These are phyloP conservation scores for Cyprinodon diabolis DNA, from an alignment of 2,797 vertebrate genomes.

Conservation along the genomic window DNA sequence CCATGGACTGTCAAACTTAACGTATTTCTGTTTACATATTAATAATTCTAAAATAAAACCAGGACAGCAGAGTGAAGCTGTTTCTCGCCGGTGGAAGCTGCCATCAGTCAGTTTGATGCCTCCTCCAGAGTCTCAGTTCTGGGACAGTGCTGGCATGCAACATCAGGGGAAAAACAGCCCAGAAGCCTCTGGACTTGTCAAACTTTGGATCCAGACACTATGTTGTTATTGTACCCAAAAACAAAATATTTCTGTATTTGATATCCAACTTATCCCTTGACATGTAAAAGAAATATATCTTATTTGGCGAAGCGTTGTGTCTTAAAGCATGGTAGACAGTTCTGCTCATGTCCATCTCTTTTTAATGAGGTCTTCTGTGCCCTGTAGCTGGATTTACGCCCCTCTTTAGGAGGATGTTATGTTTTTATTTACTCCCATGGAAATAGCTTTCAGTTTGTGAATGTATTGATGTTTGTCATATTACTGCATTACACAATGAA, in stretches of 20 bases:
- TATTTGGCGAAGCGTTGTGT: constrained; percentile 28
- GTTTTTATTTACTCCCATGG: constrained; percentile 3
- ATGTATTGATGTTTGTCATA: constrained; percentile 54
- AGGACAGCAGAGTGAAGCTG: constrained; percentile 25
- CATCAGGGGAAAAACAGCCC: constrained; percentile 22
- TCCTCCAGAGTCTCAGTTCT: constrained; percentile 33
- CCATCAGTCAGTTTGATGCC: constrained; percentile 23
- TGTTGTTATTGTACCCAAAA: constrained; percentile 6
- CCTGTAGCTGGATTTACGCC: constrained; percentile 21
- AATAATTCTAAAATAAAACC: constrained; percentile 18
- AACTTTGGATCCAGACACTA: constrained; percentile 24
- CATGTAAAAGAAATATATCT: constrained; percentile 15
- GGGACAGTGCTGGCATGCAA: constrained; percentile 22
- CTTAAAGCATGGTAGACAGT: constrained; percentile 14
- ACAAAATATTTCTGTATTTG: constrained; percentile 9
- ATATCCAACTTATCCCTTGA: constrained; percentile 16
- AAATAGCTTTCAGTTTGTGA: constrained; percentile 48
- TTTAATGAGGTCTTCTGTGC: constrained; percentile 34
- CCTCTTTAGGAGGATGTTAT: not conserved
- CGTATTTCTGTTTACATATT: constrained; percentile 8
- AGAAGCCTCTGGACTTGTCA: constrained; percentile 30
- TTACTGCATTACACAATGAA: constrained; percentile 36
- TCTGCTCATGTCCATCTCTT: constrained; percentile 20
- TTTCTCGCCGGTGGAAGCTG: constrained; percentile 32
- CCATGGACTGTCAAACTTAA: not conserved